Evolutionary conservation across 2,888 invertebrate genomes (phyloP).

Genomic region (Subacronicta megacephala): DNA sequence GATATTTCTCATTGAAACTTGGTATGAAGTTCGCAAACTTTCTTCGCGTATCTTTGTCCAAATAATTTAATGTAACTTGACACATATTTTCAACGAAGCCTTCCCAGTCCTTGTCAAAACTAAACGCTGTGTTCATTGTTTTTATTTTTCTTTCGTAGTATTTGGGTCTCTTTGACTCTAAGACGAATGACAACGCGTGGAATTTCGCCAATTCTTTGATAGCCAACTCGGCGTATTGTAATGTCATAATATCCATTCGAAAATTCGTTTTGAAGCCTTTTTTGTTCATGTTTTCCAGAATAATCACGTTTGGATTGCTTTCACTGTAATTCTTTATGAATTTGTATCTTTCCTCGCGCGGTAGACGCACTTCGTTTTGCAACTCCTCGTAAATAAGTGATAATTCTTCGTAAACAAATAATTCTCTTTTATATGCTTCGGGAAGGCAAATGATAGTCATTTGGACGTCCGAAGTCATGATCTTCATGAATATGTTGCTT

Average conservation of each 20-base stretch:
- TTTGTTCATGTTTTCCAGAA: slow-evolving; percentile 58
- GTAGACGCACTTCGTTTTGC: slow-evolving; percentile 51
- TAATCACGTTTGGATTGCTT: slow-evolving; percentile 48
- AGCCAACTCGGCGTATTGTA: slow-evolving; percentile 64
- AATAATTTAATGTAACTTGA: slow-evolving; percentile 42
- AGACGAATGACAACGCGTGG: slow-evolving; percentile 66
- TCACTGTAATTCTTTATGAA: slow-evolving; percentile 50
- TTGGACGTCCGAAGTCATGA: slow-evolving; percentile 47
- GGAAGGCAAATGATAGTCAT: slow-evolving; percentile 49
- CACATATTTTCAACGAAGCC: slow-evolving; percentile 53
- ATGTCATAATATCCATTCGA: slow-evolving; percentile 61
- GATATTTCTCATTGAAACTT: slow-evolving; percentile 49
- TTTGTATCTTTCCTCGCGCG: slow-evolving; percentile 46
- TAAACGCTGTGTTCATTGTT: slow-evolving; percentile 45
- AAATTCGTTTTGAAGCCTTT: slow-evolving; percentile 62
- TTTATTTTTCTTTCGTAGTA: slow-evolving; percentile 64
- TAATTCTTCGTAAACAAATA: slow-evolving; percentile 63
- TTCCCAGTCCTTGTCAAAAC: slow-evolving; percentile 48
- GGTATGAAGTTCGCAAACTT: slow-evolving; percentile 52
- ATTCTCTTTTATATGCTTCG: slow-evolving; percentile 58
- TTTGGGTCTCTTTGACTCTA: slow-evolving; percentile 61
- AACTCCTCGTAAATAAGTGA: slow-evolving; percentile 51
- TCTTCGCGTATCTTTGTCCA: slow-evolving; percentile 50
- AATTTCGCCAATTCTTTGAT: slow-evolving; percentile 68
- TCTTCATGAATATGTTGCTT: slow-evolving; percentile 67